A percentile compares a stretch with the other conserved stretches of the same genome.
These are phyloP conservation scores for Channa argus DNA, from an alignment of 2,113 vertebrate species.

Conservation along the genomic window DNA sequence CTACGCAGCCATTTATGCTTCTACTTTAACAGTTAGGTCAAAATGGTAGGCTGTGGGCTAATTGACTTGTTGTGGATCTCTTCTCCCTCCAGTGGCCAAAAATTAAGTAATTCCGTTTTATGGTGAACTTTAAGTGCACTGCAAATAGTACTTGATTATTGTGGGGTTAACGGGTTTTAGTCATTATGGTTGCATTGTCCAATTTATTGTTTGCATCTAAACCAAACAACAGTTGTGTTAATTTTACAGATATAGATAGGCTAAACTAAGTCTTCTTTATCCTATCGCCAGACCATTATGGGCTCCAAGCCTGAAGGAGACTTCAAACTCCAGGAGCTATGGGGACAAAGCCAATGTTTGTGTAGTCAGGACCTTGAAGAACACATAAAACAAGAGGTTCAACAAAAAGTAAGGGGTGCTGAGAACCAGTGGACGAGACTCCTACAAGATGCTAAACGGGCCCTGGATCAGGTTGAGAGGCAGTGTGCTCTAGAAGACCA, in stretches of 20 bases:
- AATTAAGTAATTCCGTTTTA: no score
- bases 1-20: no score
- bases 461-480: constrained; percentile 37
- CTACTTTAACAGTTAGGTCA: no score
- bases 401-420: constrained; percentile 22
- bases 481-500: constrained; percentile 32
- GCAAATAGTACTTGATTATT: no score
- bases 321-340: constrained; percentile 64
- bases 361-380: constrained; percentile 47
- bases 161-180: no score
- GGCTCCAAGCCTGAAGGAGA: constrained; percentile 67
- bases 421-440: constrained; percentile 66
- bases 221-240: no score
- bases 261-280: background rate
- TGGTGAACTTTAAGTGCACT: no score
- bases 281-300: constrained; percentile 58
- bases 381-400: constrained; percentile 40
- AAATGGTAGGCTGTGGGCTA: no score
- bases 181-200: no score
- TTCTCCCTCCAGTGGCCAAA: no score
- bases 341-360: constrained; percentile 45
- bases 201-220: no score
- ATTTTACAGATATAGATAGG: background rate
- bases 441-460: constrained; percentile 38
- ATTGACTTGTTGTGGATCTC: no score